Base-by-base conservation (phyloP, 2,888 invertebrate species). In the Barypeithes pellucidus region DNA sequence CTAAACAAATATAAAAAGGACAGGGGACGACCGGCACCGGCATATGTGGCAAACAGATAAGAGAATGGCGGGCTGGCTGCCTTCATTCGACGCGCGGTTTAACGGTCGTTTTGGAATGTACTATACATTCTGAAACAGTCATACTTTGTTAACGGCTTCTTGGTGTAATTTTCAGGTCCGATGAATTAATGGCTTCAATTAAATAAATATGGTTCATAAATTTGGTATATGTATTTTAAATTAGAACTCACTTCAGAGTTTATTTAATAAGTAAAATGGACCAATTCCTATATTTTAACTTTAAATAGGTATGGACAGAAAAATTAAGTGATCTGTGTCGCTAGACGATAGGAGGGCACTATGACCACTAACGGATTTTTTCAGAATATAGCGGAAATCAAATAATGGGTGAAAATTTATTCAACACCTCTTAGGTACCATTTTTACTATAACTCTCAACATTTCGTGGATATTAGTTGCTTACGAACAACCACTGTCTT, bases 101-200 rank as follows among this genome's bases (percentile, higher is more conserved):
- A 63, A 63, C 63, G 63, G 63, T 47, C 50, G 50, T 63, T 63
- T 47, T 7, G 14, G 2, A 63, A 45, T 22, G 11, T 63, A 63
- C 63, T 63, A 63, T 36, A 14, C 63, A 47, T 33, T 12, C 45
- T 50, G 18, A 47, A 47, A 63, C 20, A 45, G 47, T 63, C 2
- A 16, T 29, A 29, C 33, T 57, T 57, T n/a, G n/a, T 57, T 33
- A 57, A 57, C 54, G 54, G 54, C 18, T 57, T 57, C 18, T 33
- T 33, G 1, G 54, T 9, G 33, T 33, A 57, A 33, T 33, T 50
- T 33, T 33, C 12, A 16, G 54, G 54, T 57, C 4, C 9, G 54
- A 8, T 18, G 33, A 57, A 33, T 54, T 29, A 29, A 1, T 14
- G 12, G 52, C 52, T 29, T 4, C 9, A 50, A 50, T 50, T 22